phyloP scores from a whole-genome alignment of 1,140 invertebrate species.

The Mesaphorura yosii region DNA sequence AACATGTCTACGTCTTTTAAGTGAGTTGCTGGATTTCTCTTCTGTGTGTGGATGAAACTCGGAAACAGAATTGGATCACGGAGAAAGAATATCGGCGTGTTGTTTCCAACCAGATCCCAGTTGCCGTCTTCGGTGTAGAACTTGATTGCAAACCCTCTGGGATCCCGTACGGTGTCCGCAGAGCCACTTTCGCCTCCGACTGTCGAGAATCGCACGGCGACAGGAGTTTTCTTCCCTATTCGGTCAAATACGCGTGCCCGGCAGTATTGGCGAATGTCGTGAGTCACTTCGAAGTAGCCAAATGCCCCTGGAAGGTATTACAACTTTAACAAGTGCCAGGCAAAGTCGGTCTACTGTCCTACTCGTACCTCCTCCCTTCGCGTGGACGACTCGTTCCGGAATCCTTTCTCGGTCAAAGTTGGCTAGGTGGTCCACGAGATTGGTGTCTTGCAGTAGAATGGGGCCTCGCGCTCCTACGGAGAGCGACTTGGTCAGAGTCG shows the following conservation, averaged over 20 bases:
- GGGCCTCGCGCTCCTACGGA: slow-evolving; percentile 40
- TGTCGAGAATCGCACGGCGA: slow-evolving; percentile 61
- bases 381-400: slow-evolving; percentile 45
- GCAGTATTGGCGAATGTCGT: slow-evolving; percentile 8
- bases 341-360: too few relatives aligned
- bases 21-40: slow-evolving; percentile 60
- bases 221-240: slow-evolving; percentile 22
- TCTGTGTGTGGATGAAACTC: slow-evolving; percentile 49
- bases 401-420: slow-evolving; percentile 51
- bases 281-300: slow-evolving; percentile 24
- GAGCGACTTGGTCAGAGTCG: neutral
- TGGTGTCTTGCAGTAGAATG: slow-evolving; percentile 45
- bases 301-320: too few relatives aligned
- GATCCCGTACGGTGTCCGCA: slow-evolving; percentile 76
- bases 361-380: slow-evolving; percentile 4
- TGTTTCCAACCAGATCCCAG: slow-evolving; percentile 62
- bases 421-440: slow-evolving; percentile 20
- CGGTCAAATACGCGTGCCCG: slow-evolving; percentile 17
- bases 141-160: slow-evolving; percentile 60
- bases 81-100: slow-evolving; percentile 62
- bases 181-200: slow-evolving; percentile 84
- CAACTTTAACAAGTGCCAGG: too few relatives aligned
- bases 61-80: slow-evolving; percentile 57
- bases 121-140: slow-evolving; percentile 67
- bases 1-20: slow-evolving; percentile 45